Base-by-base conservation (phyloP, 2,888 invertebrate genomes). In the Xestoiulus laeticollis region DNA sequence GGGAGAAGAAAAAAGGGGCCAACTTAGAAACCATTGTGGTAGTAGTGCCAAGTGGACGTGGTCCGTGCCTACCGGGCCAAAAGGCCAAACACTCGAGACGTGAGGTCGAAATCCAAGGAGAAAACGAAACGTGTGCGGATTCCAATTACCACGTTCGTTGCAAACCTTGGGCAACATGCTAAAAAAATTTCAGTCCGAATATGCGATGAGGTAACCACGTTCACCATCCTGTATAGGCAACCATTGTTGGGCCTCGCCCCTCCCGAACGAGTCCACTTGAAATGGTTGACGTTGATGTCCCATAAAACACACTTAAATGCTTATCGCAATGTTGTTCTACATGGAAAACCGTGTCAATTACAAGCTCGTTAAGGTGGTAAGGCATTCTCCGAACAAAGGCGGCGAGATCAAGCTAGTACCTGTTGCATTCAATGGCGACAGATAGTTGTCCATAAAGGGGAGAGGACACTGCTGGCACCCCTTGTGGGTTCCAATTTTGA, bases 31-130 rank as follows among this genome's bases (percentile, higher is more conserved):
- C 38, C 38, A 38, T 38, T 38, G 38, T 68, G 68, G 68, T 26
- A 68, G 4, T 26, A 68, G 22, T 68, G 68, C 22, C 22, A 22
- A 68, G 68, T 68, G 68, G 68, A 68, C 68, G 68, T 68, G 12
- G 48, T 48, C 48, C 48, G 48, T 48, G 48, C 48, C 48, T 48
- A 16, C n/a, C 59, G 59, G 59, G 59, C 68, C 68, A 68, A 68
- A 26, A 68, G 68, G 68, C 68, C 68, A 68, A 68, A 22, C 68
- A 68, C 68, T n/a, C 22, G 26, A 68, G 22, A 68, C 68, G 68
- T 68, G 68, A 68, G 68, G 68, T 68, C 68, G 68, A 68, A 68
- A 26, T 68, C 68, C 68, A 68, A 68, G 68, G 68, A 68, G 68
- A 68, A 68, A 68, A 5, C 68, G 68, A 68, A 68, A 68, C 68